A percentile compares a stretch with the other conserved stretches of the same genome.
Evolutionary conservation across 2,797 vertebrate genomes (phyloP).

Genomic region (Malacoraja senta): DNA sequence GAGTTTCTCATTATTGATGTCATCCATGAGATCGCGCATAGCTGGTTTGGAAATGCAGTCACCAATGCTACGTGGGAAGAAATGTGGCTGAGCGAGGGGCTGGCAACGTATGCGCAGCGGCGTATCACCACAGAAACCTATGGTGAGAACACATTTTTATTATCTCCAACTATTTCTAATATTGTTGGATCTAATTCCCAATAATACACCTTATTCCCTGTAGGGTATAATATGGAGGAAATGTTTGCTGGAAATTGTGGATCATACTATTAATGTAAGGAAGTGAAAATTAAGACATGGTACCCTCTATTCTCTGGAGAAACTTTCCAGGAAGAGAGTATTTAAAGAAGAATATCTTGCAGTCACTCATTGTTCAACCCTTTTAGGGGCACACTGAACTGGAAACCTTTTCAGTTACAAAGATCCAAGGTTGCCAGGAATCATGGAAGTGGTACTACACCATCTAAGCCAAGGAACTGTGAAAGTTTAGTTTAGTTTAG

Average conservation of each 20-base stretch:
- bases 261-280: background rate
- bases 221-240: no score
- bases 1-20: conserved; percentile 90
- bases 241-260: background rate
- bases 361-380: background rate
- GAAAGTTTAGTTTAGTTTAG: no score
- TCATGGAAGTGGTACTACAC: no score
- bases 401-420: no score
- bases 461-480: no score
- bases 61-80: conserved; percentile 95
- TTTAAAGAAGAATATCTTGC: background rate
- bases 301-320: background rate
- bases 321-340: background rate
- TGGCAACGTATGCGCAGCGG: conserved; percentile 89
- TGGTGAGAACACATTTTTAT: conserved; percentile 52
- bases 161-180: background rate
- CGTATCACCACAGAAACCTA: conserved; percentile 88
- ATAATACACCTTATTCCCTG: background rate
- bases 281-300: background rate
- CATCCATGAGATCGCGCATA: conserved; percentile 88
- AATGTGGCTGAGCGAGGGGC: conserved; percentile 95
- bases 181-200: background rate
- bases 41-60: conserved; percentile 94
- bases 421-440: no score
- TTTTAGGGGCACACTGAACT: no score